Percentiles rank a stretch among this genome's conserved stretches.
Evolutionary conservation across 2,888 invertebrate genomes (phyloP).

Genomic region (Flexamia atlantica): DNA sequence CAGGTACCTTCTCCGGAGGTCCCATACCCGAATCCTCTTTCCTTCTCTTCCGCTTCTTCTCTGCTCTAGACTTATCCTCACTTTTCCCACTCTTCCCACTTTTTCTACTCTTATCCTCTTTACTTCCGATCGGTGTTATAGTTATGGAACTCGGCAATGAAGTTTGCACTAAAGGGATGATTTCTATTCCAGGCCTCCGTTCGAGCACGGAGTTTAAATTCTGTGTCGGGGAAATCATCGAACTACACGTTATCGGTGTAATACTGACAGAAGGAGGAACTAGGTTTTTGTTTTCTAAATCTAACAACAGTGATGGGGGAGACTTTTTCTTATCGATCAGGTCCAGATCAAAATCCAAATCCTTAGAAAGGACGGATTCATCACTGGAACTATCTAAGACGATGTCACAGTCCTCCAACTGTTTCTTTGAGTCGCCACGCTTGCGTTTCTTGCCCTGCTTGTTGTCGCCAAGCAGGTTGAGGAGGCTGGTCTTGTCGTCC

Average conservation of each 20-base stretch:
- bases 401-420: slow-evolving; percentile 79
- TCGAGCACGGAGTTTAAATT: slow-evolving; percentile 81
- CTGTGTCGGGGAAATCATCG: slow-evolving; percentile 75
- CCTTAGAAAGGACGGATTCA: slow-evolving; percentile 80
- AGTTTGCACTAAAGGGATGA: slow-evolving; percentile 86
- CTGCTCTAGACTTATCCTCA: slow-evolving; percentile 76
- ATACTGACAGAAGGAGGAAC: slow-evolving; percentile 81
- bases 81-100: slow-evolving; percentile 75
- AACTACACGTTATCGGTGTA: slow-evolving; percentile 77
- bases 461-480: slow-evolving; percentile 44
- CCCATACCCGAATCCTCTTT: slow-evolving; percentile 86
- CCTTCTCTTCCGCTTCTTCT: slow-evolving; percentile 87
- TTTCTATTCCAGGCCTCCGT: slow-evolving; percentile 88
- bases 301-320: slow-evolving; percentile 71
- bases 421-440: slow-evolving; percentile 80
- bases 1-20: slow-evolving; percentile 89
- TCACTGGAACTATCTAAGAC: slow-evolving; percentile 80
- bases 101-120: slow-evolving; percentile 70
- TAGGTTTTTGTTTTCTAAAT: slow-evolving; percentile 78
- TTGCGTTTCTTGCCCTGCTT: slow-evolving; percentile 77
- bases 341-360: slow-evolving; percentile 78
- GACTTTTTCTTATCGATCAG: slow-evolving; percentile 70
- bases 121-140: slow-evolving; percentile 85
- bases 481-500: slow-evolving; percentile 55
- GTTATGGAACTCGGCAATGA: slow-evolving; percentile 89